Evolutionary conservation across 2,888 invertebrate species (phyloP).

Genomic region (Cephus rjabovi): DNA sequence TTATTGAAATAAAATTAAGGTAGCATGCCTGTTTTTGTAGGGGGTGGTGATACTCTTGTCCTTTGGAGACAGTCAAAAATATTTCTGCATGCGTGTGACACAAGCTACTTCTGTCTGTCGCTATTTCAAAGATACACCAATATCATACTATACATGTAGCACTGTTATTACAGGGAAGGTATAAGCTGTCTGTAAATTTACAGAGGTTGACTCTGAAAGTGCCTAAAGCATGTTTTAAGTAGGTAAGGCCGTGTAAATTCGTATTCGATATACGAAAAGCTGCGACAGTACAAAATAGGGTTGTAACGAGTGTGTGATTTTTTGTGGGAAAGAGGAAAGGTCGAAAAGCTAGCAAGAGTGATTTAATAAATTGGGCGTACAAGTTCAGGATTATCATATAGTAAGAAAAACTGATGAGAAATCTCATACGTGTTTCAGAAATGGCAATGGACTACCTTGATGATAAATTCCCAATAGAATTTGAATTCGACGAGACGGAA

Average conservation of each 20-base stretch:
- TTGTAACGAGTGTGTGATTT: background rate
- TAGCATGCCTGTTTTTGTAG: background rate
- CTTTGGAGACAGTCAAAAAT: background rate
- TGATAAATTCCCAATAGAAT: background rate
- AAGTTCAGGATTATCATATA: background rate
- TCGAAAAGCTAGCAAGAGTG: background rate
- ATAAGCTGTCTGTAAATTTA: background rate
- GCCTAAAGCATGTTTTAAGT: background rate
- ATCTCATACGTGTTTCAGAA: background rate
- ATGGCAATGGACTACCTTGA: slow-evolving; percentile 1
- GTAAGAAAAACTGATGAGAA: background rate
- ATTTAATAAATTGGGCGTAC: background rate
- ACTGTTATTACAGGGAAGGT: too few species aligned
- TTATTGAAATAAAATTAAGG: background rate
- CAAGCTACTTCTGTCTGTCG: too few species aligned
- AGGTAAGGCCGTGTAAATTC: background rate
- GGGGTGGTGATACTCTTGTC: background rate
- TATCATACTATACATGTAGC: too few species aligned
- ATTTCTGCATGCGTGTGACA: background rate
- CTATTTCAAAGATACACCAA: too few species aligned
- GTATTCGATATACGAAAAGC: background rate
- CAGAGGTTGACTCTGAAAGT: background rate
- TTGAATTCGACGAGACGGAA: background rate
- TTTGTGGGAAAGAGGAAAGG: background rate
- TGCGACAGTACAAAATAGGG: background rate